phyloP scores from a whole-genome alignment of 2,113 vertebrate species.

The Capreolus pygargus region DNA sequence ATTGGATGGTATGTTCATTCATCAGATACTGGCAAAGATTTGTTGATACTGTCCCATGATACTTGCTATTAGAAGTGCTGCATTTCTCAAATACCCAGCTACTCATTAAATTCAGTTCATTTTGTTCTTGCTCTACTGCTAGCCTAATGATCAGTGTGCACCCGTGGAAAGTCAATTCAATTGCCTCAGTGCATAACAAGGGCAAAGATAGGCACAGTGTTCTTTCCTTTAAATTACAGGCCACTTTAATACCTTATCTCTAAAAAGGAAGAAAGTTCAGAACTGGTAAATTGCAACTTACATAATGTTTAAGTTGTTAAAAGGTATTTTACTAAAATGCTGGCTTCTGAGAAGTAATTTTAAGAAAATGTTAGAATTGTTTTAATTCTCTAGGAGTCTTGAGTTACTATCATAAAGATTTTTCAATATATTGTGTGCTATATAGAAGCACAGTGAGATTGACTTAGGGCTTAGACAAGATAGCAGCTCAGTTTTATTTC shows the following conservation, averaged over 20 bases:
- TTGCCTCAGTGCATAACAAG: constrained; percentile 54
- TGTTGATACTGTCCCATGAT: constrained; percentile 30
- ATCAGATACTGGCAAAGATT: neutral
- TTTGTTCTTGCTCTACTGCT: constrained; percentile 44
- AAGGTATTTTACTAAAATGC: neutral
- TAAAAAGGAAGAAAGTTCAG: constrained; percentile 19
- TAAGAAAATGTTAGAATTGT: neutral
- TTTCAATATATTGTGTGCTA: neutral
- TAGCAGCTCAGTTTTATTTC: neutral
- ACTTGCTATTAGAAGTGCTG: constrained; percentile 16
- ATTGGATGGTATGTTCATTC: neutral
- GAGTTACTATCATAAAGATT: neutral
- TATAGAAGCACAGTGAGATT: neutral
- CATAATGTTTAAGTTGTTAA: constrained; percentile 27
- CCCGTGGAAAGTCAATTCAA: constrained; percentile 36
- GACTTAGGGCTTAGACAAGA: neutral
- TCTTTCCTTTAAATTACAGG: constrained; percentile 51
- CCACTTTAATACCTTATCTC: constrained; percentile 45
- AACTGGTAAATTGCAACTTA: constrained; percentile 32
- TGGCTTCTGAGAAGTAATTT: neutral
- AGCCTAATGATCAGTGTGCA: constrained; percentile 30
- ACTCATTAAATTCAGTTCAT: constrained; percentile 36
- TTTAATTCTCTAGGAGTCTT: neutral
- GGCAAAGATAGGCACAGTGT: constrained; percentile 16
- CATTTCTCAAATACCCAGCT: constrained; percentile 27